Evolutionary conservation across 2,888 invertebrate species (phyloP), one percentile per base, ranked within the genome.

Genomic region (Pharmacophagus antenor): DNA sequence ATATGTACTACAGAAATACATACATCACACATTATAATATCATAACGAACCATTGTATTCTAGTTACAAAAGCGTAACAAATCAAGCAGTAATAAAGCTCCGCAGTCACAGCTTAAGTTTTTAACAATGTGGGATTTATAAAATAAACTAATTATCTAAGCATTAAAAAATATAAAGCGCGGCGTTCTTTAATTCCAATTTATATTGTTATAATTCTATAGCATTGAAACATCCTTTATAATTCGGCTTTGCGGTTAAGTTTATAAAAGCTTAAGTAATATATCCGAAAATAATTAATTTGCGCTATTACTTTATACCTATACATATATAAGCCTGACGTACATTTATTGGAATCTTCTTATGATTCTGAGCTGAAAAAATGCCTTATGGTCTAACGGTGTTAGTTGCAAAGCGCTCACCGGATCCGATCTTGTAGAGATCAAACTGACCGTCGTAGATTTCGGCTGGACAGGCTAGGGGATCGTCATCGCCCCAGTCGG

Each of bases 401-500:
- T 88, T 89, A 88, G 89, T 88, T 73, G 88, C 88, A 72, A 89
- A 90, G 88, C 88, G 80, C 88, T 89, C 90, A 91, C 95, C 95
- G 70, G 95, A 95, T 79, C 95, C 95, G 68, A 95, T 92, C 75
- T 94, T 94, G 91, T 96, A 96, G 73, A 96, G 92, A 91, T 96
- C 96, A 76, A 96, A 95, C 89, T 95, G 95, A 91, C 96, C 95
- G 80, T 95, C 95, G 85, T 95, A 95, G 68, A 96, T 91, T 48
- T 95, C 95, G 17, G 95, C 93, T 37, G 95, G 95, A 79, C 97
- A 97, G 75, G 96, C 96, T 0, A 97, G 95, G 1, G 85, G 82
- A 70, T 90, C 88, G 59, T 90, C 89, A 79, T 97, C 97, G 65
- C 95, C 96, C 95, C 96, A 96, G 74, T 97, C 95, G 50, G 97